These are phyloP conservation scores for Zosterops hypoxanthus DNA, from an alignment of 2,113 vertebrate species.

Conservation along the genomic window DNA sequence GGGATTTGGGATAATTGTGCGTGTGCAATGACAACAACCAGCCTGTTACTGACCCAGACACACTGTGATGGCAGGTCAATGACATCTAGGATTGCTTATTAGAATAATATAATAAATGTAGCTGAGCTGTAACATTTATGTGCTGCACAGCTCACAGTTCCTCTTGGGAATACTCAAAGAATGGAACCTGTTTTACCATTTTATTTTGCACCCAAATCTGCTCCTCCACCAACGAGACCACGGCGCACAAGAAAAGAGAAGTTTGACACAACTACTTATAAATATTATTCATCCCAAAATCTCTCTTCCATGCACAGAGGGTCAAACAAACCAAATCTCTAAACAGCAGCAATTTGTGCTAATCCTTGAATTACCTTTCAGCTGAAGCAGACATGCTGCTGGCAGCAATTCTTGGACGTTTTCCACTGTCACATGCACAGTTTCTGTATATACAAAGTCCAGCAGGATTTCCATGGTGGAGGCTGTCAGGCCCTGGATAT, in stretches of 20 bases:
- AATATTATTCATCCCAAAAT: not conserved
- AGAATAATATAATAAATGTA: not conserved
- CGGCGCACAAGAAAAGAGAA: not conserved
- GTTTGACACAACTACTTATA: not conserved
- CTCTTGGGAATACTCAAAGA: not conserved
- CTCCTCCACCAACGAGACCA: not conserved
- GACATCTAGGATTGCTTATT: not conserved
- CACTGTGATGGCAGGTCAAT: not conserved
- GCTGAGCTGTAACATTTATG: not conserved
- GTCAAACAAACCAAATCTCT: not conserved
- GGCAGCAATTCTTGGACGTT: constrained; percentile 97
- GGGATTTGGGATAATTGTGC: not conserved
- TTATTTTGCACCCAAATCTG: not conserved
- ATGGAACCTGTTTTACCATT: not conserved
- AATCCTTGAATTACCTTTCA: constrained; percentile 85
- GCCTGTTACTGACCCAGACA: not conserved
- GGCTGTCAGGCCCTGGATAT: constrained; percentile 95
- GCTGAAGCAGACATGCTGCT: constrained; percentile 93
- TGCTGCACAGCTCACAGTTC: not conserved
- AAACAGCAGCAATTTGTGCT: not conserved
- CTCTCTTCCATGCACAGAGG: not conserved
- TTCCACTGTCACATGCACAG: constrained; percentile 95
- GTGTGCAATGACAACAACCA: not conserved
- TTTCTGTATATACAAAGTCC: constrained; percentile 98
- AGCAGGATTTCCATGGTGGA: constrained; percentile 98